A percentile compares a stretch with the other conserved stretches of the same genome.
Evolutionary conservation across 2,797 vertebrate species (phyloP).

Genomic region (Poecilia picta): DNA sequence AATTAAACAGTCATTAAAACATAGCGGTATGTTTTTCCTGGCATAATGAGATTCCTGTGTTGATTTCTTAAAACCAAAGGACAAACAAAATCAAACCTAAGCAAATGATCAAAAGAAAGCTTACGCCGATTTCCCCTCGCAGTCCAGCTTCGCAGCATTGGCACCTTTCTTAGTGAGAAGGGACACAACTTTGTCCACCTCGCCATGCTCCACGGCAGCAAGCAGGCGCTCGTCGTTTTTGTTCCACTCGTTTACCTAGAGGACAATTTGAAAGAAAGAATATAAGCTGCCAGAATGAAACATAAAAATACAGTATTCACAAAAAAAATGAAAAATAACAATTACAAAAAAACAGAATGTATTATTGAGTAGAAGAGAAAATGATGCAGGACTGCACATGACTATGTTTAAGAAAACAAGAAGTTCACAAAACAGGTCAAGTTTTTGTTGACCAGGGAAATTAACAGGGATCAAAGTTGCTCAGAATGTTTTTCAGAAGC

Average conservation of each 20-base stretch:
- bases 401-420: neutral
- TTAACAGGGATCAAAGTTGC: neutral
- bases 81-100: neutral
- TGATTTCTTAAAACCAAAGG: constrained; percentile 1
- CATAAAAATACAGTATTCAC: neutral
- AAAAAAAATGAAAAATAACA: neutral
- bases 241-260: constrained; percentile 94
- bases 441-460: neutral
- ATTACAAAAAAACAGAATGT: neutral
- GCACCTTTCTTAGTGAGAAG: constrained; percentile 95
- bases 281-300: neutral
- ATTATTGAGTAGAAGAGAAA: neutral
- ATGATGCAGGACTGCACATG: neutral
- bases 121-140: constrained; percentile 96
- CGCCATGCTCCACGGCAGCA: constrained; percentile 94
- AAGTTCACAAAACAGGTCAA: neutral
- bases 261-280: neutral
- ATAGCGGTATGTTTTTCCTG: neutral
- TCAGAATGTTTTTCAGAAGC: neutral
- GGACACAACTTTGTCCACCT: constrained; percentile 91
- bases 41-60: constrained; percentile 4
- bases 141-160: constrained; percentile 91
- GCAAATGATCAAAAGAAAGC: constrained; percentile 46
- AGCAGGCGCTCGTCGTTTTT: constrained; percentile 97
- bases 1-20: constrained; percentile 1